phyloP scores from a whole-genome alignment of 2,113 vertebrate genomes.

The Drymodes brunneopygia region DNA sequence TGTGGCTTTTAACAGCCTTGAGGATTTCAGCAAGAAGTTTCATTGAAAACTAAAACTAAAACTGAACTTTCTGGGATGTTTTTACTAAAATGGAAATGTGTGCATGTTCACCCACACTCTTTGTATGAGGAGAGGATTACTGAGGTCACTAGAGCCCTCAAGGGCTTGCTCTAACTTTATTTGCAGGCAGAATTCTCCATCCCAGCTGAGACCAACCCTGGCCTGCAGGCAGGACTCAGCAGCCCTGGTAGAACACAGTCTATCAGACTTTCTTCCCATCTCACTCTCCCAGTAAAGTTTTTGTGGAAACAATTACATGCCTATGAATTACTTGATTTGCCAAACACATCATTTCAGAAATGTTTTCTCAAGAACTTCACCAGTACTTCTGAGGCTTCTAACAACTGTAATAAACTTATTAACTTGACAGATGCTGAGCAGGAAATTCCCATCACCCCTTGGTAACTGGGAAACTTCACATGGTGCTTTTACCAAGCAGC shows the following conservation, averaged over 20 bases:
- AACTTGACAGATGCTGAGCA: not conserved
- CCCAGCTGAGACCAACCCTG: not conserved
- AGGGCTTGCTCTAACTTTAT: not conserved
- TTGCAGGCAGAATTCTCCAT: not conserved
- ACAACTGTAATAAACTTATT: not conserved
- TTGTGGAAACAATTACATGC: not conserved
- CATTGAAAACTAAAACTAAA: not conserved
- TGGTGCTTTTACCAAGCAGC: not conserved
- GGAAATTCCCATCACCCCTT: not conserved
- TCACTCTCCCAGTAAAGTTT: not conserved
- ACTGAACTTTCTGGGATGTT: not conserved
- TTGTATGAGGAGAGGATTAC: not conserved
- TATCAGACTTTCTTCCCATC: not conserved
- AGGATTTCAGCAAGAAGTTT: not conserved
- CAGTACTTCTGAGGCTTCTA: not conserved
- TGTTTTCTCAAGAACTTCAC: not conserved
- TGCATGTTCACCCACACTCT: not conserved
- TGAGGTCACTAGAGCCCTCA: not conserved
- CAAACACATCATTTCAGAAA: not conserved
- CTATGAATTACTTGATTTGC: not conserved
- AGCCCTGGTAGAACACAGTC: not conserved
- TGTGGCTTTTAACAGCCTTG: not conserved
- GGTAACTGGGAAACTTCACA: not conserved
- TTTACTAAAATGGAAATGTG: not conserved
- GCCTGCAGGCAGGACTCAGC: not conserved